Conservation (phyloP, 2,113 vertebrate species). For the Protomyctophum bolini region DNA sequence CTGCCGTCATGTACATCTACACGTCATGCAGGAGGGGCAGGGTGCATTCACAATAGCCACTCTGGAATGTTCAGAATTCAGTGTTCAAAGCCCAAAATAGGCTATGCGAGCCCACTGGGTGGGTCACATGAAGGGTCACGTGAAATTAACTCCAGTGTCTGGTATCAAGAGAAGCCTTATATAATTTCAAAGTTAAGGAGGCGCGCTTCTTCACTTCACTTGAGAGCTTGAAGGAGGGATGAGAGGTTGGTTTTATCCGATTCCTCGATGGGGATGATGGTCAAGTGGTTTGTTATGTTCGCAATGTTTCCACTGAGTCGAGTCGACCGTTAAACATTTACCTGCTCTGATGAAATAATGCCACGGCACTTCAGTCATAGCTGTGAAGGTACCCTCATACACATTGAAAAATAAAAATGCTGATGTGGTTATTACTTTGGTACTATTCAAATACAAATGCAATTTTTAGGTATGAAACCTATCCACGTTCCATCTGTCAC, state of each 20-base stretch:
- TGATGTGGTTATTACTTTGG: not conserved
- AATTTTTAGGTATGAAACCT: too few species aligned
- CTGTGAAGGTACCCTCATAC: conserved; percentile 3
- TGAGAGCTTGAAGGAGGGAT: conserved; percentile 1
- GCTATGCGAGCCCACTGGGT: too few species aligned
- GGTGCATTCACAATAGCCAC: conserved; percentile 47
- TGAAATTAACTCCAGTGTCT: conserved; percentile 23
- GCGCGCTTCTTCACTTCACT: conserved; percentile 4
- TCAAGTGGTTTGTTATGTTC: conserved; percentile 15
- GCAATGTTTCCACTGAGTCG: not conserved
- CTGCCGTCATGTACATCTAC: conserved; percentile 51
- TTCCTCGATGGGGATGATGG: conserved; percentile 2
- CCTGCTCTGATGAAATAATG: not conserved
- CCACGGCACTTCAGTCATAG: conserved; percentile 3
- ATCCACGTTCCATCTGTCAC: too few species aligned
- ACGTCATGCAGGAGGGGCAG: conserved; percentile 58
- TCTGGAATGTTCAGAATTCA: conserved; percentile 15
- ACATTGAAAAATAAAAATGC: conserved; percentile 14
- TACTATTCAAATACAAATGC: not conserved
- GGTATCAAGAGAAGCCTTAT: conserved; percentile 22
- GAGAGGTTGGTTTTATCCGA: conserved; percentile 3
- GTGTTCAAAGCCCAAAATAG: conserved; percentile 22
- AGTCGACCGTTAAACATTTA: conserved; percentile 15
- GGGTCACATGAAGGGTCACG: conserved; percentile 4
- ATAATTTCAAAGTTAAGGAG: conserved; percentile 17